Percentiles rank a stretch among this genome's conserved stretches.
These are phyloP conservation scores for Aethina tumida DNA, from an alignment of 1,140 invertebrate genomes.

Conservation along the genomic window DNA sequence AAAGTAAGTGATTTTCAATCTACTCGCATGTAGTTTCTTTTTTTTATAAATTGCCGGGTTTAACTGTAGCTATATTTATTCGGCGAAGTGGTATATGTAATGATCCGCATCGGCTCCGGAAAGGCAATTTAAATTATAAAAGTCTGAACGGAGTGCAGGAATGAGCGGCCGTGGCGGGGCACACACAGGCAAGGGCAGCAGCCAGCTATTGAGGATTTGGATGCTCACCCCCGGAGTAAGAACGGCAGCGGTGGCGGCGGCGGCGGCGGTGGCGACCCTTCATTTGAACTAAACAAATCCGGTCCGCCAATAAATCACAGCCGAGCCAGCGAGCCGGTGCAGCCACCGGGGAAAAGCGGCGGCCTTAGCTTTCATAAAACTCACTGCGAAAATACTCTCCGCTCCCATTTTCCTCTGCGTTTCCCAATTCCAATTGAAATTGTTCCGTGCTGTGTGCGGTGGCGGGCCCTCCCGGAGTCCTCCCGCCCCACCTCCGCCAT, in stretches of 20 bases:
- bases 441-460: no score
- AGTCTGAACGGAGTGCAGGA: conserved; percentile 4
- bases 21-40: no score
- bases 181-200: conserved; percentile 1
- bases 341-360: conserved; percentile 16
- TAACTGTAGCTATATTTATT: conserved; percentile 1
- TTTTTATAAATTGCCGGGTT: no score
- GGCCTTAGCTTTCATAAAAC: conserved; percentile 19
- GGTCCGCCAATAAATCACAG: conserved; percentile 21
- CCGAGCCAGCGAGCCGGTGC: conserved; percentile 11
- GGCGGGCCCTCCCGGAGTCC: conserved; percentile 3
- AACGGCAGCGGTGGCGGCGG: conserved; percentile 10
- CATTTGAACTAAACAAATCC: conserved; percentile 24
- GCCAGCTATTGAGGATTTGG: conserved; percentile 12
- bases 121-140: conserved; percentile 18
- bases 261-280: conserved; percentile 14
- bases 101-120: conserved; percentile 13
- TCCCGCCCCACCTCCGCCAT: no score
- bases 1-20: no score
- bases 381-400: conserved; percentile 15
- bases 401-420: conserved; percentile 4
- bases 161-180: background rate
- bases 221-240: conserved; percentile 12
- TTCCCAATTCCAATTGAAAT: conserved; percentile 7
- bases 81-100: conserved; percentile 9